Base-by-base conservation (phyloP, 35 echinoderm and acorn worm genomes). In the Lytechinus pictus region DNA sequence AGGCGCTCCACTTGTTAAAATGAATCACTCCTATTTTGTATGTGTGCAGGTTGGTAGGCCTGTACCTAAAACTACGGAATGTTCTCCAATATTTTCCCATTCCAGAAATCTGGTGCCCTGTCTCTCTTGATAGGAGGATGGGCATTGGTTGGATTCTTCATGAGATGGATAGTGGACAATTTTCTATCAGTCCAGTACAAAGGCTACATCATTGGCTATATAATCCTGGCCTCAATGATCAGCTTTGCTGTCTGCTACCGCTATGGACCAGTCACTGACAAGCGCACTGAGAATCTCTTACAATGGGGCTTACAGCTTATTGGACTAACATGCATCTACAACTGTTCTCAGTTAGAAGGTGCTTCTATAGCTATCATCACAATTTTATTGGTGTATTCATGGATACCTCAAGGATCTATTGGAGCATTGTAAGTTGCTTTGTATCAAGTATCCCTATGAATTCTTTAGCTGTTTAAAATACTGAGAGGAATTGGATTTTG, bases 191-290 rank as follows among this genome's bases (percentile, higher is more conserved):
- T 94, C 27, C 95, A 98, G 21, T 97, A 98, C 94, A 97, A 95
- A 27, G 86, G 95, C 12, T 97, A 97, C 94, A 92, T 99, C 56
- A 27, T 96, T 27, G 95, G 94, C 54, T 99, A 99, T 66, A 92
- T 98, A 44, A 96, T 95, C 29, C 60, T 97, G 19, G 89, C 98
- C 6, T 95, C 95, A 8, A 16, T 97, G 14, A 87, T 99, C 71
- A 99, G 98, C 86, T 99, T 99, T 55, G 96, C 94, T 33, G 97
- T 99, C 52, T 99, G 98, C 86, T 99, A 99, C 92, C 96, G 96
- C 86, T 99, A 98, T 89, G 98, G 98, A 9, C 98, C 98, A 3
- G 95, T 97, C 57, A 95, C 96, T 54, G 94, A 97, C 56, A 87
- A 97, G 13, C 96, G 98, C 29, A 97, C 98, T 7, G 86, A 97